These are phyloP conservation scores for Chymomyza amoena DNA, from an alignment of 2,888 invertebrate species.

Conservation along the genomic window DNA sequence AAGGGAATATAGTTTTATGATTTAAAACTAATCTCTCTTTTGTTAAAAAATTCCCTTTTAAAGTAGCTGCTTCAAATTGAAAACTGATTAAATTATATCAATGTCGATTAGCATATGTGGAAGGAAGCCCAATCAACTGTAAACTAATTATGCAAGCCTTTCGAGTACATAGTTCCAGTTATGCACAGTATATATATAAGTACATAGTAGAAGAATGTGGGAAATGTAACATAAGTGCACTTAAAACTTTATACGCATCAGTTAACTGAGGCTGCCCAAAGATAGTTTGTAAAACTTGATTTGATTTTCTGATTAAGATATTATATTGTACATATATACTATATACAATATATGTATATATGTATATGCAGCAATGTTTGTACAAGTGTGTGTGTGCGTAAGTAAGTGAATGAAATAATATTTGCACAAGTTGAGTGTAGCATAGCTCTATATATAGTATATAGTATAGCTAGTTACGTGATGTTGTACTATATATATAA, in stretches of 20 bases:
- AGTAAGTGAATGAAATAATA: conserved; percentile 55
- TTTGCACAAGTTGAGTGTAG: conserved; percentile 54
- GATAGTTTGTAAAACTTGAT: conserved; percentile 27
- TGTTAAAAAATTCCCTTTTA: too few relatives aligned
- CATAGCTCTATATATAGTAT: neutral
- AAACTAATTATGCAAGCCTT: too few relatives aligned
- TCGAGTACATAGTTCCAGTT: neutral
- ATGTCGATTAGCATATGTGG: too few relatives aligned
- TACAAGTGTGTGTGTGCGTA: neutral
- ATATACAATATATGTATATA: neutral
- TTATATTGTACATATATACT: conserved; percentile 20
- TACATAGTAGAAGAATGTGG: neutral
- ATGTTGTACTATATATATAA: too few relatives aligned
- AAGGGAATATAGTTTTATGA: too few relatives aligned
- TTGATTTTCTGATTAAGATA: conserved; percentile 58
- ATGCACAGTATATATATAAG: neutral
- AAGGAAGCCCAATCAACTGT: too few relatives aligned
- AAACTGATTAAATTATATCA: too few relatives aligned
- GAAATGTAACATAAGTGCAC: neutral
- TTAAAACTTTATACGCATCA: neutral
- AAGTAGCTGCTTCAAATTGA: too few relatives aligned
- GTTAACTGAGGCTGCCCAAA: neutral
- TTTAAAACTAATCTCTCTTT: too few relatives aligned
- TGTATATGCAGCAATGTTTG: neutral
- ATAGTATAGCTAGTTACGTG: neutral